Evolutionary conservation across 1,140 invertebrate genomes (phyloP).

Genomic region (Drosophila pectinifera): DNA sequence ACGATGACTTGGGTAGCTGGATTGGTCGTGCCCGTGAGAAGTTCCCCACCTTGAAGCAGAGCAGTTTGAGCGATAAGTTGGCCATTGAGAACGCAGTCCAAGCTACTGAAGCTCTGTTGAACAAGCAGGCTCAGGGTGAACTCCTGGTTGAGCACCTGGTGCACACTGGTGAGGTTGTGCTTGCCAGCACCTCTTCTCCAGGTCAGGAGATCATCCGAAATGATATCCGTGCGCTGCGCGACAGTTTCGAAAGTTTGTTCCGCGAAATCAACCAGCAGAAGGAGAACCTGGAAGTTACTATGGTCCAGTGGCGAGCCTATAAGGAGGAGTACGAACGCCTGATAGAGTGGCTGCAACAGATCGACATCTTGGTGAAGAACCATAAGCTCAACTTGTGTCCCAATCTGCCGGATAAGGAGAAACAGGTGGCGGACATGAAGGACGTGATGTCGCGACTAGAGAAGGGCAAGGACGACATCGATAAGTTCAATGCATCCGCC

Average conservation of each 20-base stretch:
- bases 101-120: slow-evolving; percentile 93
- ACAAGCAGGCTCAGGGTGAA: slow-evolving; percentile 96
- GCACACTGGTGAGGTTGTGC: slow-evolving; percentile 93
- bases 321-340: slow-evolving; percentile 96
- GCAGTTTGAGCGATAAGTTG: slow-evolving; percentile 93
- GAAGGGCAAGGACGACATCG: slow-evolving; percentile 93
- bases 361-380: slow-evolving; percentile 95
- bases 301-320: slow-evolving; percentile 94
- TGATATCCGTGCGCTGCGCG: slow-evolving; percentile 92
- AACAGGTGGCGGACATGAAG: slow-evolving; percentile 92
- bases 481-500: slow-evolving; percentile 92
- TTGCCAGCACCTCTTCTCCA: slow-evolving; percentile 91
- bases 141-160: slow-evolving; percentile 93
- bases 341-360: slow-evolving; percentile 97
- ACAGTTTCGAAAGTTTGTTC: slow-evolving; percentile 94
- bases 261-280: slow-evolving; percentile 94
- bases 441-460: slow-evolving; percentile 91
- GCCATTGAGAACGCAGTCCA: slow-evolving; percentile 94
- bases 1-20: slow-evolving; percentile 94
- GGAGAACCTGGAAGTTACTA: slow-evolving; percentile 92
- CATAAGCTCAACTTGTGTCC: slow-evolving; percentile 94
- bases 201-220: slow-evolving; percentile 93
- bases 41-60: slow-evolving; percentile 93
- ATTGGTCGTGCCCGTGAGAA: slow-evolving; percentile 94
- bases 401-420: slow-evolving; percentile 93